Conservation (phyloP, 2,888 invertebrate genomes). For the Amphipyra berbera region DNA sequence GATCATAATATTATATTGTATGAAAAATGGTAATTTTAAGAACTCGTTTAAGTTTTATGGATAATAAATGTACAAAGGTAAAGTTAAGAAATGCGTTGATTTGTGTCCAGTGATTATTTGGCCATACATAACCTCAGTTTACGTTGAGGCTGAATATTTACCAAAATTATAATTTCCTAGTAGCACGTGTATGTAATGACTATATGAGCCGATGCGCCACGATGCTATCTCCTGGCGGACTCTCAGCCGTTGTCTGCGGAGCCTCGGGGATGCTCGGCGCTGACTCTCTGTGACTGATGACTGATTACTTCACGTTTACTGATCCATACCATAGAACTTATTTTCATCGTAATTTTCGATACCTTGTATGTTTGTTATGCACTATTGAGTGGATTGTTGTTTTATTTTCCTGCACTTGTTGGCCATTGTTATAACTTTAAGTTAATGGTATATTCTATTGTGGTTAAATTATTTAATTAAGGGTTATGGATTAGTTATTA, state of each 20-base stretch:
- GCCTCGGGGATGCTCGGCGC: conserved; percentile 24
- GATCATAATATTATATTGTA: conserved; percentile 66
- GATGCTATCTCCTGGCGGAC: not conserved
- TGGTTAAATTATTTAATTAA: conserved; percentile 78
- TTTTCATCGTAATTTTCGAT: conserved; percentile 53
- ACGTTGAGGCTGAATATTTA: conserved; percentile 54
- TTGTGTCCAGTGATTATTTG: conserved; percentile 58
- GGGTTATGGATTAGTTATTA: conserved; percentile 84
- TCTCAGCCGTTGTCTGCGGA: not conserved
- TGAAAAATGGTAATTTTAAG: conserved; percentile 60
- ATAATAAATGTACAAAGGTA: conserved; percentile 72
- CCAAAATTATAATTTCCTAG: conserved; percentile 52
- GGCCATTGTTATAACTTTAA: conserved; percentile 81
- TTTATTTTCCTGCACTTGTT: conserved; percentile 82
- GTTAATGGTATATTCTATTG: conserved; percentile 76
- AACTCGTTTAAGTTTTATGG: conserved; percentile 49
- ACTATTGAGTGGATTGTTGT: conserved; percentile 83
- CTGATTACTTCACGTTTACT: conserved; percentile 55
- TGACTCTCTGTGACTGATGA: conserved; percentile 54
- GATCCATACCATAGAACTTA: conserved; percentile 51
- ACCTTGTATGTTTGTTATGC: conserved; percentile 80
- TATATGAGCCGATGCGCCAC: conserved; percentile 25
- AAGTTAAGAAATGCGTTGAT: conserved; percentile 54
- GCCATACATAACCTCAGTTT: conserved; percentile 55
- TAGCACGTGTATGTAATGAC: conserved; percentile 49